phyloP scores from a whole-genome alignment of 2,113 vertebrate species.

The Zosterops hypoxanthus region DNA sequence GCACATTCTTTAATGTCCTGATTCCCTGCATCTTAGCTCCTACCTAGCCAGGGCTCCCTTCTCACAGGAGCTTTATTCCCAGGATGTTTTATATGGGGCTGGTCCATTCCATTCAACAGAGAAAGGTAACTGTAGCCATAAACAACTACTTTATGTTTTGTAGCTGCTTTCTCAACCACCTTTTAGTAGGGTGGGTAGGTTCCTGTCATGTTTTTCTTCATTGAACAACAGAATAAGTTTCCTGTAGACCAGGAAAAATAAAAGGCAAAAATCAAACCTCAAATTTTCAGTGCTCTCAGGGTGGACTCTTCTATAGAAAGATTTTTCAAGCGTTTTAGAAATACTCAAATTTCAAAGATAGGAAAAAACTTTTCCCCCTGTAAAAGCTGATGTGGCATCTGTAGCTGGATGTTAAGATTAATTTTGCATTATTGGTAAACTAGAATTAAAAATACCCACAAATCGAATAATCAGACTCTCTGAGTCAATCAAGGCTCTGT shows the following conservation, averaged over 20 bases:
- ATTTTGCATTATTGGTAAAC: neutral
- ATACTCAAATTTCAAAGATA: neutral
- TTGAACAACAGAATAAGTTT: neutral
- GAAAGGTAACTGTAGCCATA: neutral
- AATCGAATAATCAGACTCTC: neutral
- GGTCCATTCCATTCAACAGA: neutral
- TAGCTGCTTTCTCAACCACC: neutral
- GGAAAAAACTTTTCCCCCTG: neutral
- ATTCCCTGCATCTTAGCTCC: neutral
- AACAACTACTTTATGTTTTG: neutral
- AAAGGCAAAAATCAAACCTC: neutral
- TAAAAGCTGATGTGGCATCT: neutral
- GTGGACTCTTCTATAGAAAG: neutral
- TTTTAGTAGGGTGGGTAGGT: neutral
- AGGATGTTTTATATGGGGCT: neutral
- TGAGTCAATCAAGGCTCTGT: neutral
- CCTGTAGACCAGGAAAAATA: neutral
- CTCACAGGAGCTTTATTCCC: neutral
- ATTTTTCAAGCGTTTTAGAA: neutral
- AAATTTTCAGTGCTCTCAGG: neutral
- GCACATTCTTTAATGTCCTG: neutral
- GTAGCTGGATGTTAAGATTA: neutral
- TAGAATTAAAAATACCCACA: neutral
- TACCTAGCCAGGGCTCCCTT: neutral
- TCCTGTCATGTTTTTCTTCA: neutral